These are phyloP conservation scores for Phengaris alcon DNA, from an alignment of 2,888 invertebrate genomes.

Conservation along the genomic window DNA sequence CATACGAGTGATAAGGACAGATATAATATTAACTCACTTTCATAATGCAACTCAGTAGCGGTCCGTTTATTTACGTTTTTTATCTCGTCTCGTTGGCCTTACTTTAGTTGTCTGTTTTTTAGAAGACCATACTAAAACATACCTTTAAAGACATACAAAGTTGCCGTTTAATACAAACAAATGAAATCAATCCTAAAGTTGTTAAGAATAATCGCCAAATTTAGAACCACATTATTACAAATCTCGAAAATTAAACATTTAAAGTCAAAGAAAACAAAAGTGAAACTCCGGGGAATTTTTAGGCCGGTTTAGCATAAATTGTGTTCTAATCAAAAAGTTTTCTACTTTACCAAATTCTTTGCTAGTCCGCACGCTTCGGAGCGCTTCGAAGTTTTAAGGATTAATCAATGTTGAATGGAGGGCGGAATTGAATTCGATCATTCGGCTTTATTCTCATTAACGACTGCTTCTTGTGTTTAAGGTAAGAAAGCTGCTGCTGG, in stretches of 20 bases:
- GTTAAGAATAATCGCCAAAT: constrained; percentile 9
- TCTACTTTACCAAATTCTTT: constrained; percentile 31
- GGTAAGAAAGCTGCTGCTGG: too few species aligned
- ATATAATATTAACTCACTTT: too few species aligned
- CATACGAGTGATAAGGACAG: too few species aligned
- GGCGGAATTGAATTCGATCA: constrained; percentile 43
- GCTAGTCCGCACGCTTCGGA: constrained; percentile 33
- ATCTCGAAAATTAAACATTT: constrained; percentile 13
- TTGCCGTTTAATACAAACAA: neutral
- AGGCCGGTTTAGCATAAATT: constrained; percentile 34
- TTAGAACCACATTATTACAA: constrained; percentile 13
- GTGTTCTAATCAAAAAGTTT: constrained; percentile 43
- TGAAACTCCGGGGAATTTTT: constrained; percentile 22
- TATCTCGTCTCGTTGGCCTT: too few species aligned
- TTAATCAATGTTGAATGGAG: constrained; percentile 46
- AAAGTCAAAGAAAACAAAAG: constrained; percentile 3
- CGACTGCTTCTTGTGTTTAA: neutral
- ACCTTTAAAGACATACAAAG: neutral
- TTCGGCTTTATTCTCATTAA: constrained; percentile 27
- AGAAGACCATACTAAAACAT: too few species aligned
- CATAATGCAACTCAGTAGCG: too few species aligned
- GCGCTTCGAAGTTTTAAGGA: constrained; percentile 37
- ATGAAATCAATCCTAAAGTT: neutral
- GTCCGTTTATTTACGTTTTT: too few species aligned
- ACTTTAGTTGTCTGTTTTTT: too few species aligned